Evolutionary conservation across 2,113 vertebrate genomes (phyloP), one percentile per base, ranked within the genome.

Genomic region (Argyrosomus japonicus): DNA sequence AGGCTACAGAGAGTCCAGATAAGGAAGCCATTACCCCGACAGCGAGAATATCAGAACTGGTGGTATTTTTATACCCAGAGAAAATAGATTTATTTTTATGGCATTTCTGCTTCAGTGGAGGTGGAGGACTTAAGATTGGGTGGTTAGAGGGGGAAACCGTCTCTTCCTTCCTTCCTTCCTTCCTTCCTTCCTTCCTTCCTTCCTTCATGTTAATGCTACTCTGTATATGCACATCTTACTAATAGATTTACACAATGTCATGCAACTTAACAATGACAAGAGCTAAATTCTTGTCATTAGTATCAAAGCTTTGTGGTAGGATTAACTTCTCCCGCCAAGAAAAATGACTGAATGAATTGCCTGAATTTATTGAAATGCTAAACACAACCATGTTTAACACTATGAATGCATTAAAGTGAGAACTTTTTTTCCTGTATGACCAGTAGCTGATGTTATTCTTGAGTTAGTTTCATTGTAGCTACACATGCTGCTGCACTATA

Each of bases 61-160:
- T 48, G 53, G 45, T 72, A 77, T 72, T 79, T 79, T 74, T 79
- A 79, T 79, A 79, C 25, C 40, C 36, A 63, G 62, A 75, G 32
- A 69, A 80, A 79, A 79, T 54, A 63, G n/a, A 74, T 58, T 47
- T 57, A 47, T 50, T 62, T 74, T 64, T 36, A 57, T 75, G 64
- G n/a, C 57, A 58, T 79, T 69, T 70, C 25, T 69, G 57, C 71
- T 70, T 54, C 48, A 80, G 68, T 14, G 32, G 53, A 60, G 23
- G 75, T 10, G 32, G 45, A 60, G 23, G 48, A 47, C 10, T 23
- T 25, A 17, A 69, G 58, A 56, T 19, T 61, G 47, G 51, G 25
- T 43, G 63, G n/a, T 53, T 53, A n/a, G n/a, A 62, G 60, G 10
- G 40, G 9, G 5, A 43, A 43, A 77, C 21, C 11, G 2, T 43